Evolutionary conservation across 2,797 vertebrate genomes (phyloP).

Genomic region (Tapirus indicus): DNA sequence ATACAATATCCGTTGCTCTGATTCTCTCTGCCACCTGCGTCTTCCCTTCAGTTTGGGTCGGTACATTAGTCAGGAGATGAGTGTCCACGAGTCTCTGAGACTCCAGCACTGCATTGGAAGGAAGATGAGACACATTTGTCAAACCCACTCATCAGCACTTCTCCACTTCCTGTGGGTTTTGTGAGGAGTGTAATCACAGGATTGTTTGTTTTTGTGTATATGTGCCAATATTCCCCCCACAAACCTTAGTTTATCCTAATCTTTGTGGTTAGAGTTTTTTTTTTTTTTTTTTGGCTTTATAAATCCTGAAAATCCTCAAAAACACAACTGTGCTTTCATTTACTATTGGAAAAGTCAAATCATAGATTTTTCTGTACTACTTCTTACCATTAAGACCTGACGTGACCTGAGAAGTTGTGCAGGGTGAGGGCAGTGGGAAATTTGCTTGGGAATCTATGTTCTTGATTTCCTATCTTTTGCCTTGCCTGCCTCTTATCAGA

Average conservation of each 20-base stretch:
- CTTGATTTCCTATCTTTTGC: not conserved
- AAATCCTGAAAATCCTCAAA: constrained; percentile 13
- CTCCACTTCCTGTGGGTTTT: constrained; percentile 11
- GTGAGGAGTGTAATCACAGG: constrained; percentile 2
- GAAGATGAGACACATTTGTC: constrained; percentile 22
- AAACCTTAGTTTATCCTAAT: not conserved
- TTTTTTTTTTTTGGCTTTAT: not conserved
- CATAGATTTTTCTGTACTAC: not conserved
- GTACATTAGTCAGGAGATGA: constrained; percentile 29
- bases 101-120: not conserved
- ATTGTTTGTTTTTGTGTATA: constrained; percentile 21
- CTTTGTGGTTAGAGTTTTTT: not conserved
- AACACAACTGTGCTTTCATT: not conserved
- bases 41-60: constrained; percentile 48
- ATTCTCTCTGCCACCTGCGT: constrained; percentile 69
- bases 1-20: constrained; percentile 53
- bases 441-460: not conserved
- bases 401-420: not conserved
- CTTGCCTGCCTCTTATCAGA: not conserved
- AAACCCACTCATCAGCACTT: not conserved
- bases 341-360: not conserved
- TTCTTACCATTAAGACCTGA: not conserved
- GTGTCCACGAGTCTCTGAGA: not conserved
- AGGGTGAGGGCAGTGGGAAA: not conserved
- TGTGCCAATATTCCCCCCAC: not conserved